Evolutionary conservation across 1,140 invertebrate species (phyloP), one percentile per base, ranked within the genome.

Genomic region (Caenorhabditis briggsae): DNA sequence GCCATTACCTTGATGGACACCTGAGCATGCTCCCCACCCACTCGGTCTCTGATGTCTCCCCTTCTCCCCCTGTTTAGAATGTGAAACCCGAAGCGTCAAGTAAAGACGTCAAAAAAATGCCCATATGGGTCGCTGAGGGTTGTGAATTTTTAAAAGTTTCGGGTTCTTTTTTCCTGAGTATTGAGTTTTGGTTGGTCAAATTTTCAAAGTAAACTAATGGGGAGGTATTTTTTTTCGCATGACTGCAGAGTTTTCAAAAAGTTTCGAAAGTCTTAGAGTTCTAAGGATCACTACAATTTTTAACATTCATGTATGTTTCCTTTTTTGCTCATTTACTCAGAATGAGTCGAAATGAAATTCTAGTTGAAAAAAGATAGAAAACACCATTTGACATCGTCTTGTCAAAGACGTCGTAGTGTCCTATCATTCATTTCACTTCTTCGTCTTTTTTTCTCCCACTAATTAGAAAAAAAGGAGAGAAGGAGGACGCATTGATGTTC

Each of bases 371-470:
- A 61, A 61, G 9, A 14, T 20, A 33, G 20, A 64, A 64, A 64
- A 64, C 6, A 25, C 59, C 59, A 25, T 64, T 33, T 64, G 59
- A 33, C 59, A 64, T 64, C 59, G 25, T 33, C 59, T 64, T 70
- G 64, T 43, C 64, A 70, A 46, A 70, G 64, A 43, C 41, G 64
- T 43, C 33, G 41, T 43, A 43, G 33, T 46, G 64, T 70, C 64
- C 64, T 70, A 70, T 70, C 64, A 70, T 70, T 70, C 64, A 70
- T 70, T 70, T 70, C 64, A 70, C 64, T 70, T 46, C 41, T 16
- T 16, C 23, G 9, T 25, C 23, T 70, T 70, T 23, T n/a, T 43
- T 23, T 16, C 18, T 3, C 11, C 16, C 20, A 43, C 64, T 70
- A 70, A 70, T 70, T 70, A 64, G 64, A 70, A 70, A 70, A 70